These are phyloP conservation scores for Habroteleia sp. DNA, from an alignment of 2,888 invertebrate species.

Conservation along the genomic window DNA sequence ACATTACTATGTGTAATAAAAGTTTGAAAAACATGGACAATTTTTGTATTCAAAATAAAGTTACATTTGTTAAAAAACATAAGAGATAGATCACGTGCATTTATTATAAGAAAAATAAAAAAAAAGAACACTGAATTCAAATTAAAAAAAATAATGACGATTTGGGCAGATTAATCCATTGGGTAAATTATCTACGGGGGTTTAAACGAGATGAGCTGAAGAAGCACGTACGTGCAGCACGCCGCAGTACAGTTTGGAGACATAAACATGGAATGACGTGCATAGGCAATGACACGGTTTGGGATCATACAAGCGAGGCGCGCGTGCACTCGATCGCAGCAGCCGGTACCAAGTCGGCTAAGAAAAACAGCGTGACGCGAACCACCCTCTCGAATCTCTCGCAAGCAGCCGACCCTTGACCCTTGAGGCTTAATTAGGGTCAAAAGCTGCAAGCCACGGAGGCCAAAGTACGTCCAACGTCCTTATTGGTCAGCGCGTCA, in stretches of 20 bases:
- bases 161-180: too few relatives aligned
- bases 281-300: conserved; percentile 1
- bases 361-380: conserved; percentile 63
- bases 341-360: conserved; percentile 54
- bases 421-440: conserved; percentile 77
- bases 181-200: too few relatives aligned
- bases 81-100: too few relatives aligned
- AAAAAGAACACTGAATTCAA: too few relatives aligned
- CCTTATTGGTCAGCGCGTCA: conserved; percentile 79
- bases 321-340: conserved; percentile 16
- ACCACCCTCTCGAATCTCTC: conserved; percentile 70
- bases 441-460: conserved; percentile 81
- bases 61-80: too few relatives aligned
- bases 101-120: too few relatives aligned
- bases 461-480: conserved; percentile 81
- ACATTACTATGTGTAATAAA: too few relatives aligned
- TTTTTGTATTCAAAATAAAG: too few relatives aligned
- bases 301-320: not conserved
- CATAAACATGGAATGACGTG: conserved; percentile 7
- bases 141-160: too few relatives aligned
- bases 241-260: conserved; percentile 18
- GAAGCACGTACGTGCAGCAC: conserved; percentile 54
- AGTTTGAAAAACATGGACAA: too few relatives aligned
- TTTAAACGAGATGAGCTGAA: too few relatives aligned
- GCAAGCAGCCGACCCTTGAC: conserved; percentile 71